Conservation (phyloP, 2,888 invertebrate genomes). For the Nomada fabriciana region DNA sequence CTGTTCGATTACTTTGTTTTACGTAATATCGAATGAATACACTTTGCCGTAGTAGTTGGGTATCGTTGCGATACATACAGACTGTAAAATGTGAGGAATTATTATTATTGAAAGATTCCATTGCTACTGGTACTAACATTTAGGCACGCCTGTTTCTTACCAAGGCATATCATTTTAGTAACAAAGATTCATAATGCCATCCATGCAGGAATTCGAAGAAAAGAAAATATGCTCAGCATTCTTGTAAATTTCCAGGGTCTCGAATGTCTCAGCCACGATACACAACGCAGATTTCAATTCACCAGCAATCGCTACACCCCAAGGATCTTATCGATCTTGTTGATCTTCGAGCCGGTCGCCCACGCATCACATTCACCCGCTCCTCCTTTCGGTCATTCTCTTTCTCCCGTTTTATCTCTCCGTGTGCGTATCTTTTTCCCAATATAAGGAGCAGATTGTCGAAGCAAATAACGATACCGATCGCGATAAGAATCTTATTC, state of each 20-base stretch:
- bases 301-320: constrained; percentile 52
- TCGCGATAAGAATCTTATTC: neutral
- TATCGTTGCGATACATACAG: no score
- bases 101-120: no score
- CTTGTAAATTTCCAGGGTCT: constrained; percentile 21
- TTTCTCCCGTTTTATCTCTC: constrained; percentile 29
- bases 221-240: neutral
- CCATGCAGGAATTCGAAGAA: neutral
- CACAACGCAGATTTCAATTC: constrained; percentile 20
- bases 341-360: constrained; percentile 64
- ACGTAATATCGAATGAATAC: no score
- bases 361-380: constrained; percentile 54
- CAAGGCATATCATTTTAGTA: no score
- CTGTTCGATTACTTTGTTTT: constrained; percentile 23
- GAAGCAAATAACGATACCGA: constrained; percentile 45
- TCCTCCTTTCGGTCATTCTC: constrained; percentile 44
- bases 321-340: constrained; percentile 66
- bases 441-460: constrained; percentile 34
- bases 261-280: neutral
- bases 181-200: no score
- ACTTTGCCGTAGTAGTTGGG: no score
- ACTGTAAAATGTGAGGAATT: no score
- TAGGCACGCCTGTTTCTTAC: no score
- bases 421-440: constrained; percentile 29
- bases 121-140: no score